Percentiles rank a stretch among this genome's conserved stretches.
Evolutionary conservation across 2,888 invertebrate species (phyloP).

Genomic region (Drosophila infuscata): DNA sequence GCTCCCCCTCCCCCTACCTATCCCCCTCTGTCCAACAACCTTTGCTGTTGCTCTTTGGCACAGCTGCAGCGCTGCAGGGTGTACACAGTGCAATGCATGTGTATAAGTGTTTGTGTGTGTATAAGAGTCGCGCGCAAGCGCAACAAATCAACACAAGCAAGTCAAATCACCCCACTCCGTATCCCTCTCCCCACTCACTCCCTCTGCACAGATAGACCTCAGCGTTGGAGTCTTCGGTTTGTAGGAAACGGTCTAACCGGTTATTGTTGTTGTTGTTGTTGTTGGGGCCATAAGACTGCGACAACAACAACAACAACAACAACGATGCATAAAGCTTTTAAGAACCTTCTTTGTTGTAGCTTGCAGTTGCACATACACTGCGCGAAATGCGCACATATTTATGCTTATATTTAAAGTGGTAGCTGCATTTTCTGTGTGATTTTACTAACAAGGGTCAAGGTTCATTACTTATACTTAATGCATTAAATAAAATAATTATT

Average conservation of each 20-base stretch:
- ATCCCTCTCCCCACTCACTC: not conserved
- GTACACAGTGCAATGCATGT: slow-evolving; percentile 49
- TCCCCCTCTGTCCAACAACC: not conserved
- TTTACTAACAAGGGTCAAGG: not conserved
- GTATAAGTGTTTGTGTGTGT: not conserved
- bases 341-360: slow-evolving; percentile 77
- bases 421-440: not conserved
- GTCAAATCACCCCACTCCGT: slow-evolving; percentile 21
- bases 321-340: slow-evolving; percentile 75
- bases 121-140: slow-evolving; percentile 63
- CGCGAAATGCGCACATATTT: slow-evolving; percentile 11
- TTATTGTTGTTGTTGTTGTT: slow-evolving; percentile 44
- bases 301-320: slow-evolving; percentile 51
- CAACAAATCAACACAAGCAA: slow-evolving; percentile 74
- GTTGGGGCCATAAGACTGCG: slow-evolving; percentile 42
- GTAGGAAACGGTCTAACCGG: slow-evolving; percentile 70
- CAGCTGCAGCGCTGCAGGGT: slow-evolving; percentile 81
- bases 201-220: slow-evolving; percentile 1
- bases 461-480: not conserved
- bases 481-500: not conserved
- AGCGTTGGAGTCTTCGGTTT: slow-evolving; percentile 40
- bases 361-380: slow-evolving; percentile 55
- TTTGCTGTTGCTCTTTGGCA: slow-evolving; percentile 47
- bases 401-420: too few relatives aligned
- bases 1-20: slow-evolving; percentile 8